Conservation (phyloP, 2,888 invertebrate species). For the Acrobasis consociella region DNA sequence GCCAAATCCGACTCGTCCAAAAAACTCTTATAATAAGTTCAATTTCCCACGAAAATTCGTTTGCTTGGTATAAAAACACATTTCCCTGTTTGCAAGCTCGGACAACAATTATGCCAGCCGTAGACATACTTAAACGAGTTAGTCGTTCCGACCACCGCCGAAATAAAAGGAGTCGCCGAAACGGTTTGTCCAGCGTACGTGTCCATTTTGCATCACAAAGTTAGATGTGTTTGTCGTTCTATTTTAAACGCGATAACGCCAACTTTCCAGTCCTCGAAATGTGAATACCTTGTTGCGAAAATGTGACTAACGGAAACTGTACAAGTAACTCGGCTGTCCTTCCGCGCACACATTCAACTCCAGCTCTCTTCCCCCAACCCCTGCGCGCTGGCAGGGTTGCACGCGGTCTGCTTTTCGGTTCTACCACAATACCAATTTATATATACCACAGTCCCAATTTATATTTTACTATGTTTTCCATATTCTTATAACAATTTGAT, state of each 20-base stretch:
- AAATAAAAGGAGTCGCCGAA: constrained; percentile 47
- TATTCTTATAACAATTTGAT: too few relatives aligned
- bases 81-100: constrained; percentile 27
- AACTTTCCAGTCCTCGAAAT: constrained; percentile 81
- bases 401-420: neutral
- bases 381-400: neutral
- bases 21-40: neutral
- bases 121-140: constrained; percentile 38
- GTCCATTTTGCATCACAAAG: constrained; percentile 80
- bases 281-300: constrained; percentile 82
- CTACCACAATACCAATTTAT: neutral
- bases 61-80: constrained; percentile 22
- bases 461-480: neutral
- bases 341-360: constrained; percentile 52
- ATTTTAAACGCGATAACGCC: constrained; percentile 81
- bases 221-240: constrained; percentile 79
- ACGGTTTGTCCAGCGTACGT: constrained; percentile 54
- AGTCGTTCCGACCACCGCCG: constrained; percentile 38
- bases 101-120: constrained; percentile 33
- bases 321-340: constrained; percentile 77
- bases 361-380: constrained; percentile 33
- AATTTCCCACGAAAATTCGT: neutral
- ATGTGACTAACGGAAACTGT: constrained; percentile 82
- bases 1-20: neutral
- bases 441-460: neutral